Base-by-base conservation (phyloP, 2,888 invertebrate genomes). In the Heliconius hortense region DNA sequence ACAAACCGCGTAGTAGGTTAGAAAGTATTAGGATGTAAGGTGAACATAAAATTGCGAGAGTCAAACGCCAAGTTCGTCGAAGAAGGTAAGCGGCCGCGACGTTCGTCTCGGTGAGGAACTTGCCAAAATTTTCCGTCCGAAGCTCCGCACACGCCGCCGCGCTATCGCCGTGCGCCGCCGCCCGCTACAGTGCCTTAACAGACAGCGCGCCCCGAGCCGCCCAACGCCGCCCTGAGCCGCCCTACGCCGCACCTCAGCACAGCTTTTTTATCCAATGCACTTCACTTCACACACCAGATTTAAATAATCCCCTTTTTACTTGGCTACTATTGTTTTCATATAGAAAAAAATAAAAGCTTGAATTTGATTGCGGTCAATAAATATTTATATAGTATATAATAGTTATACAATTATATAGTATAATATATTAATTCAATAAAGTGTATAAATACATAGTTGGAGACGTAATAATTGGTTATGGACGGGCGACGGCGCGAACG, bases 1-100 rank as follows among this genome's bases (percentile, higher is more conserved):
- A 94, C 94, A 94, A 79, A 94, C 89, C 89, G 93, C 93, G 93
- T 91, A 86, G 93, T 93, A 93, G 93, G 91, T 91, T 93, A 93
- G 90, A 89, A 86, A 88, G 87, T 87, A 69, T 31, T 89, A 91
- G 85, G 84, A 86, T 87, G 89, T 92, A 93, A 91, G 92, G 89
- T 87, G 86, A 89, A 88, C 88, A 69, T 89, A 86, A 87, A 90
- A 88, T 89, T 87, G 89, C 89, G 90, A 90, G 88, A 88, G 89
- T 88, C 89, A 88, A 88, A 88, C 87, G 88, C 86, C 87, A 86
- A 87, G 88, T 83, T 86, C 84, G 83, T 85, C 84, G 85, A 84
- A 82, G 86, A 86, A 85, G 86, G 86, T 82, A 81, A 84, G 82
- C 82, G 82, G 82, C 79, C 81, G 81, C 81, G 82, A 81, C 81